These are phyloP conservation scores for Epizoanthus fatuus DNA, from an alignment of 92 coral and sea anemone species.

Conservation along the genomic window DNA sequence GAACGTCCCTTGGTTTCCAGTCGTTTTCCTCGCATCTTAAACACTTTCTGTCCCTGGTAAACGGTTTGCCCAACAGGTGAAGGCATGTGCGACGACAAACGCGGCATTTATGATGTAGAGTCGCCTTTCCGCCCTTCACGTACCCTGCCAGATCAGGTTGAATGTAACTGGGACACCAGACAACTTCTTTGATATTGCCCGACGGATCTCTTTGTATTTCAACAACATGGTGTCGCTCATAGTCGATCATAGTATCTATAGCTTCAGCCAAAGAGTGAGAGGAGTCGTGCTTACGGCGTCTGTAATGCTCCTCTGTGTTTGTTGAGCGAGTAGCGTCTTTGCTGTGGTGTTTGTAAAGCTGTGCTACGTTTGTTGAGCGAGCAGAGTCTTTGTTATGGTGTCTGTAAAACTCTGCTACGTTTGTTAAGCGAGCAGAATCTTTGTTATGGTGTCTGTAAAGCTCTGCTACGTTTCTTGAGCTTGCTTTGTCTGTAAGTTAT, in stretches of 20 bases:
- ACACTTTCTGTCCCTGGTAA: constrained; percentile 36
- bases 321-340: too few relatives aligned
- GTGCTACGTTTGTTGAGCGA: too few relatives aligned
- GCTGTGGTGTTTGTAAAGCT: too few relatives aligned
- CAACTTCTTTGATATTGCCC: constrained; percentile 32
- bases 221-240: constrained; percentile 43
- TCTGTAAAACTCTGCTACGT: too few relatives aligned
- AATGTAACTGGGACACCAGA: constrained; percentile 47
- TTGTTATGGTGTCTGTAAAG: too few relatives aligned
- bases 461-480: too few relatives aligned
- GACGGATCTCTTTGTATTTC: background rate
- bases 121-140: constrained; percentile 45
- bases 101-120: constrained; percentile 37
- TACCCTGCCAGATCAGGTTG: background rate
- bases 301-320: too few relatives aligned
- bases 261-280: background rate
- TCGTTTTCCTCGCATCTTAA: constrained; percentile 32
- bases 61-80: constrained; percentile 41
- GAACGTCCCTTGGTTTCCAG: constrained; percentile 30
- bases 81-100: constrained; percentile 23
- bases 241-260: background rate
- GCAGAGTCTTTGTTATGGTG: too few relatives aligned
- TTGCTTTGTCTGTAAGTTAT: too few relatives aligned
- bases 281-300: background rate
- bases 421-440: too few relatives aligned